A percentile compares a stretch with the other conserved stretches of the same genome.
These are phyloP conservation scores for Lasioglossum lativentre DNA, from an alignment of 2,888 invertebrate species.

Conservation along the genomic window DNA sequence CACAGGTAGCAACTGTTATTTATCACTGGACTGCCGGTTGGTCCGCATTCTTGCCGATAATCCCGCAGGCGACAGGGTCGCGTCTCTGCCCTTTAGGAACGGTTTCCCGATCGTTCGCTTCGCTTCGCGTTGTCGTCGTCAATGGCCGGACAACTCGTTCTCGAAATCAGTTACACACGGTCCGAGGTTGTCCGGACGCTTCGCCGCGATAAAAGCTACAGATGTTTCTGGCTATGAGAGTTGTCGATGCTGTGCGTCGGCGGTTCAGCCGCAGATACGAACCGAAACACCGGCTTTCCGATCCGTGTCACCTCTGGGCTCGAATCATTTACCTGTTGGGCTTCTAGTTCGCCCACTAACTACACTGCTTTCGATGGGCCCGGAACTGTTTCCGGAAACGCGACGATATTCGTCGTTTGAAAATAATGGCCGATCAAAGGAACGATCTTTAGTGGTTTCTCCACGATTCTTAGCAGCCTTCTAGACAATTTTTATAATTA, in stretches of 20 bases:
- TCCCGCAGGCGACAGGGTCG: slow-evolving; percentile 58
- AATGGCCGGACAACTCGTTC: slow-evolving; percentile 48
- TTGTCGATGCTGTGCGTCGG: slow-evolving; percentile 21
- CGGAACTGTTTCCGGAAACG: not conserved
- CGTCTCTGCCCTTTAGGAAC: slow-evolving; percentile 67
- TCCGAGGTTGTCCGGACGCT: slow-evolving; percentile 20
- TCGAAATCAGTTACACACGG: slow-evolving; percentile 42
- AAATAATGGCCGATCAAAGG: too few species aligned
- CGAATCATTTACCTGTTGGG: not conserved
- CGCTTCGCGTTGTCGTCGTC: slow-evolving; percentile 13
- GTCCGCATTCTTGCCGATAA: slow-evolving; percentile 76
- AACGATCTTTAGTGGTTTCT: not conserved
- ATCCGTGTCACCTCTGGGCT: not conserved
- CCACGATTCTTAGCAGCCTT: not conserved
- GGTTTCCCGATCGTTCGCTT: slow-evolving; percentile 64
- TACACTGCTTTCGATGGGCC: not conserved
- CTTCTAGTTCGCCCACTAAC: not conserved
- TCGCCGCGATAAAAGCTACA: slow-evolving; percentile 31
- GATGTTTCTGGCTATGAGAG: slow-evolving; percentile 24
- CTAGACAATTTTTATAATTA: not conserved
- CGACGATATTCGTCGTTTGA: too few species aligned
- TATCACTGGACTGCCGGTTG: slow-evolving; percentile 71
- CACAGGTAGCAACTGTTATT: slow-evolving; percentile 73
- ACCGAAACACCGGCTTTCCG: slow-evolving; percentile 5
- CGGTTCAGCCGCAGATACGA: slow-evolving; percentile 16